Base-by-base conservation (phyloP, 2,113 vertebrate genomes). In the Oophaga pumilio region DNA sequence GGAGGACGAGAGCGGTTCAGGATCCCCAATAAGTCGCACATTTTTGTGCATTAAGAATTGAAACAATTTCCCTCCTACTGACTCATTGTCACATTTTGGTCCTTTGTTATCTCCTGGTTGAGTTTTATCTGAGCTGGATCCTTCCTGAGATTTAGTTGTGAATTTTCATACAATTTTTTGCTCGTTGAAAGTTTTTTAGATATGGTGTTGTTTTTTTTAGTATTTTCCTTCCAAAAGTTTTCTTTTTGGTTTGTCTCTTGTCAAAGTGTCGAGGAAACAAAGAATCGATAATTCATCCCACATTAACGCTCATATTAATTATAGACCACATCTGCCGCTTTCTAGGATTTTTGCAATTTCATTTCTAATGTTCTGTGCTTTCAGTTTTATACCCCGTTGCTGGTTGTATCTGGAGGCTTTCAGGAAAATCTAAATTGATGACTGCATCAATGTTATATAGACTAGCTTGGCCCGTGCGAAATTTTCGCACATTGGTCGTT, bases 351-450 rank as follows among this genome's bases (percentile, higher is more conserved):
- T 33, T 82, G 78, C 78, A 52, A 74, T 87, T 87, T 81, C 78
- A 56, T 43, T 82, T 87, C 66, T 87, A 80, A 87, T 87, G 85
- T 87, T n/a, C 50, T 80, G 77, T 81, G 64, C 49, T 49, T 87
- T 59, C 85, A 81, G 71, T 80, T 80, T 80, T 80, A 87, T 78
- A 82, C 66, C 20, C 60, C 60, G 68, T 86, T 86, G 68, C 85
- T 64, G 50, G 74, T 28, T 68, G 56, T 62, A 86, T 66, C 76
- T 64, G 76, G 33, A 79, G 59, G 57, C 7, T 56, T 60, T 79
- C 85, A 52, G 17, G 50, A 12, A 66, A 43, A 78, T 78, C n/a
- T 56, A 60, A 22, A 76, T 15, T 59, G 28, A 28, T 74, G 24
- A 10, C 66, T 57, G 66, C 33, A 18, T 4, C 33, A 33, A 18